Conservation (phyloP, 2,888 invertebrate species). For the Nomada ferruginata region DNA sequence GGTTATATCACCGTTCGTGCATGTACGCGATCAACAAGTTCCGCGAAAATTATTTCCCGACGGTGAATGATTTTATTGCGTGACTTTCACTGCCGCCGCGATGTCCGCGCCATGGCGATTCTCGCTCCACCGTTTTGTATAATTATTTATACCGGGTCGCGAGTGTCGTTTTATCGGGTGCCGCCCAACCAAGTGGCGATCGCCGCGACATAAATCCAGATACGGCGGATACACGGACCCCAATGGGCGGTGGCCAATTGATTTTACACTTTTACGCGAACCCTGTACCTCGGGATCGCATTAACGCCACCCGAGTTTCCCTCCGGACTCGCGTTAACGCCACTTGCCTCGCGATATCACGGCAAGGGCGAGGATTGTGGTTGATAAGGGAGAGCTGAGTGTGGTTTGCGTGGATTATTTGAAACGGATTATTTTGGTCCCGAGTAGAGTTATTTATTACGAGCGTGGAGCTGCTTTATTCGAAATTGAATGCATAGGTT, state of each 20-base stretch:
- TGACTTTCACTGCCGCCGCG: slow-evolving; percentile 61
- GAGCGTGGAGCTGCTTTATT: not conserved
- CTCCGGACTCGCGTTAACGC: slow-evolving; percentile 22
- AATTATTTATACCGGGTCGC: slow-evolving; percentile 50
- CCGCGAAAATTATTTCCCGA: slow-evolving; percentile 58
- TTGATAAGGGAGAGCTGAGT: not conserved
- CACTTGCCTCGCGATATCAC: not conserved
- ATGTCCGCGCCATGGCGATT: slow-evolving; percentile 41
- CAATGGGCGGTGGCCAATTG: slow-evolving; percentile 25
- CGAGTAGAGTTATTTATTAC: not conserved
- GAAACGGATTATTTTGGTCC: not conserved
- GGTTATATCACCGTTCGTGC: slow-evolving; percentile 48
- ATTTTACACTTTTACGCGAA: slow-evolving; percentile 34
- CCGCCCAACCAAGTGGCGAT: slow-evolving; percentile 15
- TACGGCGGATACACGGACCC: slow-evolving; percentile 8
- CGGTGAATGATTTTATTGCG: slow-evolving; percentile 67
- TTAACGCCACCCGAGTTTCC: slow-evolving; percentile 19
- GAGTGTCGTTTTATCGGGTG: slow-evolving; percentile 28
- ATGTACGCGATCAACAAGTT: slow-evolving; percentile 64
- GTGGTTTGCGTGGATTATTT: not conserved
- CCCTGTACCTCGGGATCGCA: slow-evolving; percentile 3
- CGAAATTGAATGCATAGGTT: not conserved
- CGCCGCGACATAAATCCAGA: slow-evolving; percentile 18
- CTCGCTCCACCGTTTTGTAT: slow-evolving; percentile 51
- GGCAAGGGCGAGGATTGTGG: not conserved